These are phyloP conservation scores for Eupsittula cactorum DNA, from an alignment of 2,113 vertebrate genomes.

Conservation along the genomic window DNA sequence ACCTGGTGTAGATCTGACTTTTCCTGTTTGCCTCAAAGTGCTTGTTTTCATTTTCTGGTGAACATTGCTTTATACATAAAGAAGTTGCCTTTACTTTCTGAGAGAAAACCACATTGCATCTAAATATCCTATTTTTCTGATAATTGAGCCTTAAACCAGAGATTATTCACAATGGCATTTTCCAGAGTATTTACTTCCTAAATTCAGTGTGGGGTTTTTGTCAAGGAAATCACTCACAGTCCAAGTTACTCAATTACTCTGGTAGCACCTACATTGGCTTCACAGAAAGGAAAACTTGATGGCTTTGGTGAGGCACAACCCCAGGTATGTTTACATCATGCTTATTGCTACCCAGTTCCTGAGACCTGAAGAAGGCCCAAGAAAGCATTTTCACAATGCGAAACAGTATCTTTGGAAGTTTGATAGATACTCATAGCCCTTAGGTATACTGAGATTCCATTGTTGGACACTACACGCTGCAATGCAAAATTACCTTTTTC, in stretches of 20 bases:
- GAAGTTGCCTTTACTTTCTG: neutral
- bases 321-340: neutral
- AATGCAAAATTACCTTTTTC: neutral
- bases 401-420: neutral
- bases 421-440: neutral
- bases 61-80: neutral
- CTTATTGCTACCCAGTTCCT: neutral
- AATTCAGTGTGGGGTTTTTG: neutral
- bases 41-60: neutral
- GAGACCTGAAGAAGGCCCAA: neutral
- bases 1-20: neutral
- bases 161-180: fast-evolving
- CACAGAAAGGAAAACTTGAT: neutral
- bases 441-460: neutral
- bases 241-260: neutral
- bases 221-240: neutral
- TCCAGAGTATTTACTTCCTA: neutral
- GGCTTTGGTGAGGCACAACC: neutral
- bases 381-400: neutral
- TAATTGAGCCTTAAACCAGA: neutral
- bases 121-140: neutral
- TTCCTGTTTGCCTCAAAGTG: neutral
- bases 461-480: neutral
- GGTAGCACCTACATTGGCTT: neutral
- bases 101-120: neutral